Base-by-base conservation (phyloP, 2,888 invertebrate species). In the Isotomurus palustris region DNA sequence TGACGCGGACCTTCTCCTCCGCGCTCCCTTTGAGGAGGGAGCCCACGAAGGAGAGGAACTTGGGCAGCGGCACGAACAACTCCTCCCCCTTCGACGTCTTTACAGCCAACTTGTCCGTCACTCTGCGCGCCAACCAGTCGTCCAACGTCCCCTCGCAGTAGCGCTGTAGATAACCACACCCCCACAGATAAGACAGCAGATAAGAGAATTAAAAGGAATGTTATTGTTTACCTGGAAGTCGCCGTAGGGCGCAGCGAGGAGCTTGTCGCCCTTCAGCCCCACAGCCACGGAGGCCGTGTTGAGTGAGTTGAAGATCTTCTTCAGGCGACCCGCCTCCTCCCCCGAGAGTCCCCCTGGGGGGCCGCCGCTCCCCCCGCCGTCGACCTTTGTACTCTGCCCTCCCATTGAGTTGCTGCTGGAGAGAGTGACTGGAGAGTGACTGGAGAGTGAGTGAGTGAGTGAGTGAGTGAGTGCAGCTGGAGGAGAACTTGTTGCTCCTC, bases 81-180 rank as follows among this genome's bases (percentile, higher is more conserved):
- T 66, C 60, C 4, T 57, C 58, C n/a, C 56, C 56, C 60, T 66
- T 66, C 0, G 58, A 50, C 52, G 45, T 54, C 52, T 66, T 67
- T 1, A 56, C 36, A 10, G 58, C 54, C 28, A 66, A 36, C 28
- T 58, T 58, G 21, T 65, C 65, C 2, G 65, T 56, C n/a, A 68
- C 58, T 32, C 60, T 44, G 21, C 58, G 24, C 1, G 65, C 60
- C 22, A 70, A 41, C 70, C 70, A 70, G 44, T 68, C 70, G 51
- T 70, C 67, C 49, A 70, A 36, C 22, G 56, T 60, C 19, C 54
- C 53, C 52, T 68, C 67, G 49, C 64, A 68, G 38, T 68, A 63
- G 50, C 52, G 63, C 66, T 69, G 49, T 22, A 58, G 19, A 35
- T 40, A 40, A 35, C 40, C 25, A 40, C 24, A 56, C 19, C 2